phyloP scores from a whole-genome alignment of 2,113 vertebrate genomes.

The Nothoprocta pentlandii region DNA sequence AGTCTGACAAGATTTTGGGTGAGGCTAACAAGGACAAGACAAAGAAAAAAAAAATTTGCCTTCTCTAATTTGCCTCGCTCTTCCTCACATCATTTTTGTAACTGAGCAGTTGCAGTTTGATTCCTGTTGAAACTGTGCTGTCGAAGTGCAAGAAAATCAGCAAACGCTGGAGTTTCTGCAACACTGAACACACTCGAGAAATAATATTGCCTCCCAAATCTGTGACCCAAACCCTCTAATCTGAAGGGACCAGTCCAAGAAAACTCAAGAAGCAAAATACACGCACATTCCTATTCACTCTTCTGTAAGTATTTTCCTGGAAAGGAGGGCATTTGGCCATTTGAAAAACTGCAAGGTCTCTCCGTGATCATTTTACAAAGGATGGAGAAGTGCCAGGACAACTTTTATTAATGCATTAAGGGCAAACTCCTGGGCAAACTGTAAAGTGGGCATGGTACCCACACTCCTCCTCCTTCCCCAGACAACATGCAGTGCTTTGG shows the following conservation, averaged over 20 bases:
- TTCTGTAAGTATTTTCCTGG: not conserved
- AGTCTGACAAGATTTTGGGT: not conserved
- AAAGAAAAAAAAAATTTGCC: not conserved
- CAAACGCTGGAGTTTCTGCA: not conserved
- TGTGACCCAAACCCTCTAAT: not conserved
- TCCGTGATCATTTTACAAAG: not conserved
- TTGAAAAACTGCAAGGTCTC: not conserved
- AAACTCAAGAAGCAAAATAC: not conserved
- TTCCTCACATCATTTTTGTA: not conserved
- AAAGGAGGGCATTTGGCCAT: not conserved
- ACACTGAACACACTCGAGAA: not conserved
- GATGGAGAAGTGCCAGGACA: not conserved
- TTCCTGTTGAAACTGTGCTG: not conserved
- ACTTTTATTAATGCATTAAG: not conserved
- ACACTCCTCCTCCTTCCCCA: not conserved
- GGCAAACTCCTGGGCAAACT: not conserved
- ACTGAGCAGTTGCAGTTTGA: not conserved
- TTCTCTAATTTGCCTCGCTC: not conserved
- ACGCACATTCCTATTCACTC: not conserved
- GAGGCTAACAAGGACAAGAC: not conserved
- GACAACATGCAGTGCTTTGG: not conserved
- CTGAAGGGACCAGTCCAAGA: not conserved
- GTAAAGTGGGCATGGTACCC: not conserved
- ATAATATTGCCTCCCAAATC: not conserved
- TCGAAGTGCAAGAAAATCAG: not conserved